These are phyloP conservation scores for Caenorhabditis brenneri DNA, from an alignment of 1,140 invertebrate genomes.

Conservation along the genomic window DNA sequence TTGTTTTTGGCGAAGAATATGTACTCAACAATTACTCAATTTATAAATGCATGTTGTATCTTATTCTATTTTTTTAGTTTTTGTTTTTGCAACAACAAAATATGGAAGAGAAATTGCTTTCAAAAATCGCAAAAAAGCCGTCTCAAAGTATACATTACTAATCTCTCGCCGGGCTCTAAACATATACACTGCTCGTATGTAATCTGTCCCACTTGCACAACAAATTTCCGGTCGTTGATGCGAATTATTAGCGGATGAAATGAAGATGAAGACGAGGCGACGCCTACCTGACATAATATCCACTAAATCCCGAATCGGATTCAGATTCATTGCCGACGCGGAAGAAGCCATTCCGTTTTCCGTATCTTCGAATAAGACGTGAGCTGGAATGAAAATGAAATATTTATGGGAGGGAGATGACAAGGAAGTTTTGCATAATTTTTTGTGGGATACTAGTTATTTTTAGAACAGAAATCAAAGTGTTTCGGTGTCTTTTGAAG, in stretches of 20 bases:
- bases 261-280: not conserved
- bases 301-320: constrained; percentile 30
- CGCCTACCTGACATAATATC: constrained; percentile 40
- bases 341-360: not conserved
- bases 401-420: not conserved
- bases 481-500: no score
- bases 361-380: not conserved
- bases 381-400: not conserved
- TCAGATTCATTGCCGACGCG: constrained; percentile 17
- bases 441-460: no score
- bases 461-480: no score
- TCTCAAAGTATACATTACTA: not conserved
- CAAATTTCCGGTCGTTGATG: constrained; percentile 37
- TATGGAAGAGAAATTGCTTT: not conserved
- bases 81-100: not conserved
- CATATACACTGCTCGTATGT: no score
- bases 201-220: not conserved
- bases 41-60: not conserved
- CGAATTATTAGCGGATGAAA: not conserved
- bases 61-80: not conserved
- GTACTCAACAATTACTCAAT: not conserved
- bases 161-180: not conserved
- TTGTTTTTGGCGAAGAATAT: not conserved
- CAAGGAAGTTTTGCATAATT: not conserved
- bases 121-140: not conserved